Percentiles rank a stretch among this genome's conserved stretches.
Evolutionary conservation across 2,113 vertebrate species (phyloP).

Genomic region (Microtus oregoni): DNA sequence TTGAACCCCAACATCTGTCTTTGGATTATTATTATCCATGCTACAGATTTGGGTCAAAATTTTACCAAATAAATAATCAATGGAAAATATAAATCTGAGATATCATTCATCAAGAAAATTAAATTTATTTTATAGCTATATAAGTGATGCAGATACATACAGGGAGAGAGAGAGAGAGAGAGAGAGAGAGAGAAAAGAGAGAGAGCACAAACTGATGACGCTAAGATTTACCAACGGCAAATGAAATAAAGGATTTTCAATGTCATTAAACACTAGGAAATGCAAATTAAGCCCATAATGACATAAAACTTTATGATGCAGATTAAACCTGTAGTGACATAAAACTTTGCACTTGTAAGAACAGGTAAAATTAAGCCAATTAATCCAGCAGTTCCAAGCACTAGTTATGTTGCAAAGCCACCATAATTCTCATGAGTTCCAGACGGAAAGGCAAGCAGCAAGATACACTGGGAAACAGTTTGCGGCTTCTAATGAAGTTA

Average conservation of each 20-base stretch:
- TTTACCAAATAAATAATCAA: slow-evolving; percentile 10
- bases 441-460: background rate
- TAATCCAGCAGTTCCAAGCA: background rate
- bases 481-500: background rate
- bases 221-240: background rate
- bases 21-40: too few species aligned
- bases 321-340: background rate
- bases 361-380: background rate
- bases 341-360: background rate
- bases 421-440: background rate
- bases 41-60: background rate
- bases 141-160: background rate
- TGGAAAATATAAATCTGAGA: background rate
- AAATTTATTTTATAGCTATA: background rate
- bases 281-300: background rate
- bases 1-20: too few species aligned
- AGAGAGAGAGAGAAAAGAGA: background rate
- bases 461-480: background rate
- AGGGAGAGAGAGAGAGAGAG: too few species aligned
- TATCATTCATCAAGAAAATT: slow-evolving; percentile 36
- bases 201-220: background rate
- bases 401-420: too few species aligned
- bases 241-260: background rate
- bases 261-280: background rate
- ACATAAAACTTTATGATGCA: background rate